Evolutionary conservation across 1,140 invertebrate genomes (phyloP).

Genomic region (Papilio polytes): DNA sequence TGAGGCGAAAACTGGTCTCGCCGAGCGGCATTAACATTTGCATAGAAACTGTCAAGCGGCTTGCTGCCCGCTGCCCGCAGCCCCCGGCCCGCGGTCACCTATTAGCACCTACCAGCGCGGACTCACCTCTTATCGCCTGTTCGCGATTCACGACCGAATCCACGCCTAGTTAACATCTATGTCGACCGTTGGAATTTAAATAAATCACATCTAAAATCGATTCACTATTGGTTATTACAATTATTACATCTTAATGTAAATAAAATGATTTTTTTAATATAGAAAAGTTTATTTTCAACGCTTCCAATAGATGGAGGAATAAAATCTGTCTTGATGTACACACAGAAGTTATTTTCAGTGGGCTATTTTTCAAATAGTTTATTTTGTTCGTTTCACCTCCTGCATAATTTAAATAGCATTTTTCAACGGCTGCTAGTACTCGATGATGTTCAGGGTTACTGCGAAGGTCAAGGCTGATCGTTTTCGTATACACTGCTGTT

Average conservation of each 20-base stretch:
- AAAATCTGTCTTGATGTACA: neutral
- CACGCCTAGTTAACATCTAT: constrained; percentile 9
- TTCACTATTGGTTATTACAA: neutral
- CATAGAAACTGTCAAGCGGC: constrained; percentile 79
- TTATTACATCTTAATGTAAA: neutral
- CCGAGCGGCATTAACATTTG: constrained; percentile 77
- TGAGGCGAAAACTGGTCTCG: constrained; percentile 77
- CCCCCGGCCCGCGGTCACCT: constrained; percentile 64
- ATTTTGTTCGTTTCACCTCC: constrained; percentile 35
- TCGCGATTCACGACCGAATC: constrained; percentile 34
- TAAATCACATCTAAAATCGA: neutral
- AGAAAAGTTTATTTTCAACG: neutral
- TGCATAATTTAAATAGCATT: constrained; percentile 38
- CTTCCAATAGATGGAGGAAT: neutral
- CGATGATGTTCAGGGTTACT: constrained; percentile 34
- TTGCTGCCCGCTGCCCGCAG: constrained; percentile 70
- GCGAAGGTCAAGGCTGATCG: constrained; percentile 39
- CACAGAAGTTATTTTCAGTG: constrained; percentile 16
- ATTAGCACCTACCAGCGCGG: constrained; percentile 72
- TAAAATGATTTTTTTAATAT: neutral
- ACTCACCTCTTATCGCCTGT: constrained; percentile 44
- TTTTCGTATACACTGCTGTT: constrained; percentile 2
- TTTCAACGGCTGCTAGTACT: constrained; percentile 29
- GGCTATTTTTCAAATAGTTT: constrained; percentile 33
- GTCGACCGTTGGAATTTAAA: constrained; percentile 7